These are phyloP conservation scores for Mustelus asterias DNA, from an alignment of 2,113 vertebrate species.

Conservation along the genomic window DNA sequence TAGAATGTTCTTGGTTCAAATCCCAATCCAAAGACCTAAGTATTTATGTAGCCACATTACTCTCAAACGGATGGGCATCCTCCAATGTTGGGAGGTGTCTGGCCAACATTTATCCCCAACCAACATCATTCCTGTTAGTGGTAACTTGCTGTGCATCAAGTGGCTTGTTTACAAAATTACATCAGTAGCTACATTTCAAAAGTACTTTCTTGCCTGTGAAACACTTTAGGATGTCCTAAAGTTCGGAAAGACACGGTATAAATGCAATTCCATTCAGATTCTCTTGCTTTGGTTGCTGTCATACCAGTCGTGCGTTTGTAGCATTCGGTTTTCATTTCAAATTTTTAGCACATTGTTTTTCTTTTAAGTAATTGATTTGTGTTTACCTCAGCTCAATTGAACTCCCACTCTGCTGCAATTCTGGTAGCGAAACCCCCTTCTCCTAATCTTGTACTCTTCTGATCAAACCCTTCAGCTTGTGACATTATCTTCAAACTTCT, in stretches of 20 bases:
- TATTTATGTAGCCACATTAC: not conserved
- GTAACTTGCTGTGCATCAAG: not conserved
- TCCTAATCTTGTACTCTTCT: not conserved
- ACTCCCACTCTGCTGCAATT: not conserved
- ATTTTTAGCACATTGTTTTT: not conserved
- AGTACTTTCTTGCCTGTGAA: not conserved
- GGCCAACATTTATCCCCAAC: not conserved
- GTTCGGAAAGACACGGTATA: not conserved
- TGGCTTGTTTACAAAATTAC: not conserved
- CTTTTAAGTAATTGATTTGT: not conserved
- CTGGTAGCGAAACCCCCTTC: not conserved
- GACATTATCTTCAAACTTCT: not conserved
- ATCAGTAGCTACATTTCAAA: conserved; percentile 8
- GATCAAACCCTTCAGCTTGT: not conserved
- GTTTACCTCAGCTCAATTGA: not conserved
- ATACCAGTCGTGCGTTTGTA: not conserved
- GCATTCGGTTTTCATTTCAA: not conserved
- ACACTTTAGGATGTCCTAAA: not conserved
- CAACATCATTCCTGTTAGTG: not conserved
- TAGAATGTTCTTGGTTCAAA: not conserved
- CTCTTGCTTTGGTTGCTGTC: not conserved
- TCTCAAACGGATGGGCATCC: not conserved
- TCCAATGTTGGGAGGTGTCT: not conserved
- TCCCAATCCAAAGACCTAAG: not conserved
- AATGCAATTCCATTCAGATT: not conserved